phyloP scores from a whole-genome alignment of 2,797 vertebrate genomes.

The Pipistrellus pygmaeus region DNA sequence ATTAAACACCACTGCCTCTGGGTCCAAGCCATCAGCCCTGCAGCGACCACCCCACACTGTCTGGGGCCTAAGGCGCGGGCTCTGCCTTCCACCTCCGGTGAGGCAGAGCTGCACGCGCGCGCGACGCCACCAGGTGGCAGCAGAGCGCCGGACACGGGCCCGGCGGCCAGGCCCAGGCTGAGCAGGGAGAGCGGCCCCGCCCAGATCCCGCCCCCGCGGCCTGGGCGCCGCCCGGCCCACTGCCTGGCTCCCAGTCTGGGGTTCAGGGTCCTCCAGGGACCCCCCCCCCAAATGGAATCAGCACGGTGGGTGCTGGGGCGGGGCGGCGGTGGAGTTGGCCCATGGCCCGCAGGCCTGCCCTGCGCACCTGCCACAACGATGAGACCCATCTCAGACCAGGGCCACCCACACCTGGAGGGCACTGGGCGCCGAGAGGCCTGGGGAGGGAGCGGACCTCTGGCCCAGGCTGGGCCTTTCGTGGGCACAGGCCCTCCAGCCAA shows the following conservation, averaged over 20 bases:
- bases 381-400: accelerated
- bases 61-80: neutral
- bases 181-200: neutral
- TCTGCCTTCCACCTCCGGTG: neutral
- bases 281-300: neutral
- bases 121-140: conserved; percentile 45
- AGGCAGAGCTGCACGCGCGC: neutral
- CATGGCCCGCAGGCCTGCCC: neutral
- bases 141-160: neutral
- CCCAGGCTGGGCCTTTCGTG: neutral
- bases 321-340: accelerated
- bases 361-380: neutral
- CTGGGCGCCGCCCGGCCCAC: neutral
- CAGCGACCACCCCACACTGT: neutral
- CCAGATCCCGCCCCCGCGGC: neutral
- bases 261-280: no score
- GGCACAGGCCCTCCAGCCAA: neutral
- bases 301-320: accelerated
- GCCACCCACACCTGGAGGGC: neutral
- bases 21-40: neutral
- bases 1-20: accelerated
- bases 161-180: accelerated
- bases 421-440: no score
- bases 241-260: neutral
- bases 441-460: no score